Percentiles rank a stretch among this genome's conserved stretches.
Conservation (phyloP, 2,888 invertebrate genomes). For the Perithous albicinctus region DNA sequence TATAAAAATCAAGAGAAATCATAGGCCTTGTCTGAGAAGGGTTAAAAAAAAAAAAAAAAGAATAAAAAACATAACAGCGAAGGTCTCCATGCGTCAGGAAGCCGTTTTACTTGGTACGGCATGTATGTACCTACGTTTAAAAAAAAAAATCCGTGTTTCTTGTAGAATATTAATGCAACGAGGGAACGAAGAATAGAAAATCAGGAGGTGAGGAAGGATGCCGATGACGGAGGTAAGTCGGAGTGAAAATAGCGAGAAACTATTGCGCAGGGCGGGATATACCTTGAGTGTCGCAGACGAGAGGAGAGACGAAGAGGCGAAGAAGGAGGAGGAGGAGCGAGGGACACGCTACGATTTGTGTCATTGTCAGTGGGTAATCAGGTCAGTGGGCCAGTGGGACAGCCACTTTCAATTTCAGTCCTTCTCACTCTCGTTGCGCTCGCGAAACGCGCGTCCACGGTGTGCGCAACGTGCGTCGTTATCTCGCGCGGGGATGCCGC, state of each 20-base stretch:
- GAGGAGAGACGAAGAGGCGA: constrained; percentile 66
- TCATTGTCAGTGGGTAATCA: constrained; percentile 87
- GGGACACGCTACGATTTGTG: constrained; percentile 84
- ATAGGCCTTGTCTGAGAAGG: constrained; percentile 38
- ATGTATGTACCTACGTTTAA: not conserved
- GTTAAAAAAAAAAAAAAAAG: constrained; percentile 20
- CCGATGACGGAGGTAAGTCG: not conserved
- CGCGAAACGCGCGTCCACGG: constrained; percentile 66
- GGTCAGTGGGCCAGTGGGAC: constrained; percentile 89
- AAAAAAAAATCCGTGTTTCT: not conserved
- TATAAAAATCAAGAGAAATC: constrained; percentile 53
- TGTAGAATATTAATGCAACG: not conserved
- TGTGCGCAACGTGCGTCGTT: constrained; percentile 77
- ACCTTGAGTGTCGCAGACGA: constrained; percentile 77
- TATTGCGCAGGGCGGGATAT: constrained; percentile 74
- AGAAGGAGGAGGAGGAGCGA: constrained; percentile 80
- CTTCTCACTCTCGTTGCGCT: constrained; percentile 74
- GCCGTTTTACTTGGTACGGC: constrained; percentile 24
- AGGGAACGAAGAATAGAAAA: not conserved
- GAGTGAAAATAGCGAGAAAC: constrained; percentile 78
- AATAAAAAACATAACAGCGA: constrained; percentile 36
- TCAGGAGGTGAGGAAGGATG: not conserved
- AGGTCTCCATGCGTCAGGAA: constrained; percentile 49
- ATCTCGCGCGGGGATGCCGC: constrained; percentile 71
- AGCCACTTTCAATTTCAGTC: constrained; percentile 84